Base-by-base conservation (phyloP, 92 coral and sea anemone species). In the Palythoa heliodiscus region DNA sequence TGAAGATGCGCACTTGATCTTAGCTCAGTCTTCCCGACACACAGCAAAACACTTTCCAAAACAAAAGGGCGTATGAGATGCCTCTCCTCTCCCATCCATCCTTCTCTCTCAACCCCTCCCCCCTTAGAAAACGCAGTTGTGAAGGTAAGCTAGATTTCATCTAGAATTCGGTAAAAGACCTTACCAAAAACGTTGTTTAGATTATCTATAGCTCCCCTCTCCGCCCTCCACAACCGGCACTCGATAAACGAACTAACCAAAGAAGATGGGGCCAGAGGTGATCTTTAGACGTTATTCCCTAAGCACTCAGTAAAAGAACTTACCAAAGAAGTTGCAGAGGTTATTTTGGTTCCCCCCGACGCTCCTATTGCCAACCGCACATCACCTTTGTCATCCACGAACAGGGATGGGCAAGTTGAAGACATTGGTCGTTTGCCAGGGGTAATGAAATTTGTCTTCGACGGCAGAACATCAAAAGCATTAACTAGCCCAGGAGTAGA, bases 401-500 rank as follows among this genome's bases (percentile, higher is more conserved):
- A 60, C 50, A 92, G 48, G 3, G 87, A 60, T 6, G 93, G 95
- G 52, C 93, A 83, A 52, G 90, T 89, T 1, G 95, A 92, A 37
- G 95, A 92, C 87, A 92, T 76, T 3, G 95, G 95, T 14, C 95
- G 87, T 78, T 90, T 92, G 70, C 93, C 91, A 16, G 95, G 95
- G 66, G 52, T 39, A 84, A 92, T 92, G 48, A 84, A 88, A 80
- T 92, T 92, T 17, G 89, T 71, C 52, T 87, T 37, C 12, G 95
- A 92, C 19, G 95, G 95, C 50, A 54, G 73, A 16, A 87, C 83
- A 14, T 88, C 91, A 73, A 25, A 90, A 7, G 75, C 88, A 47
- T 87, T 92, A 43, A 40, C 76, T 55, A 84, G 52, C 3, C 93
- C 93, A 61, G 93, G 95, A 5, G 93, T 92, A 3, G 95, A 85